Evolutionary conservation across 2,113 vertebrate genomes (phyloP), one percentile per base, ranked within the genome.

Genomic region (Oostethus manadensis): DNA sequence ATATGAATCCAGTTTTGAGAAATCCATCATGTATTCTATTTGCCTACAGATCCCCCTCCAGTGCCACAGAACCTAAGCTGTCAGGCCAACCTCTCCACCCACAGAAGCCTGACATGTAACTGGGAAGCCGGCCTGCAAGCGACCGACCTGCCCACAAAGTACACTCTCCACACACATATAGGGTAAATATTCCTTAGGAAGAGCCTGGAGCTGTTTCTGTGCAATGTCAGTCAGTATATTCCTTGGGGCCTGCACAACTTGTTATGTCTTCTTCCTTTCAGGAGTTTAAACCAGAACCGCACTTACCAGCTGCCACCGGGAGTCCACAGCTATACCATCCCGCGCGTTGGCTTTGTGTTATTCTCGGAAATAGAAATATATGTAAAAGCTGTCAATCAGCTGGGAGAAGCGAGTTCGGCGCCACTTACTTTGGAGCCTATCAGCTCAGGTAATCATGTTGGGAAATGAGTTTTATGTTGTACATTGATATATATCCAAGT

Each of bases 21-120:
- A 1, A 40, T 11, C 1, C 38, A 20, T 20, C 13, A 14, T 7
- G 10, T 18, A 13, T 18, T 15, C 6, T 33, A 10, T 46, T 38
- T 49, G 38, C 54, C 51, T 44, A 23, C 66, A 98, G 96, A 92
- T 75, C 90, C 85, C 0, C 94, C 95, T 1, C 20, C 85, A 0
- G 44, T 66, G 16, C 93, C 94, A 10, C 71, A 75, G 54, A 94
- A 93, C 79, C 82, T 97, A 56, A 92, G 84, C 79, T 98, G 96
- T 23, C 0, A 83, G 64, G 89, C 93, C 74, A 92, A 89, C 80
- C 78, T 94, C 44, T 75, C 81, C 0, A 56, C 50, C 14, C 76
- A 83, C 0, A 66, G 29, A 56, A 89, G 68, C 14, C 33, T 98
- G 74, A 84, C 58, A 4, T 98, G 96, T 77, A 84, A 40, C 1